phyloP scores from a whole-genome alignment of 2,888 invertebrate genomes.

The Hyalella azteca region DNA sequence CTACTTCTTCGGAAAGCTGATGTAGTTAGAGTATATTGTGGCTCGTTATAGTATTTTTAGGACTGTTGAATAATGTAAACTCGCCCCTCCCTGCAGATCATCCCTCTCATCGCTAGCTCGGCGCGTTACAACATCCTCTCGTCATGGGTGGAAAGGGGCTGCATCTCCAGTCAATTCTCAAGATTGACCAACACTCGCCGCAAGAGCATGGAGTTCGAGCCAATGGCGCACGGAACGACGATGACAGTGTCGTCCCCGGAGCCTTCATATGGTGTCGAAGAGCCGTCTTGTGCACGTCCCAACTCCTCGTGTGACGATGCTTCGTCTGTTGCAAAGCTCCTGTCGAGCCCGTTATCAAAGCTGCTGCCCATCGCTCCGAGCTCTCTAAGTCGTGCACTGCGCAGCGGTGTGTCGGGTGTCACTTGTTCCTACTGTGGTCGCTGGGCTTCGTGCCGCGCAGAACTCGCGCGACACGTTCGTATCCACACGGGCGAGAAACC shows the following conservation, averaged over 20 bases:
- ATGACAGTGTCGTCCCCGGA: background rate
- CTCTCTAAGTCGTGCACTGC: slow-evolving; percentile 2
- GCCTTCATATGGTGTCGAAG: background rate
- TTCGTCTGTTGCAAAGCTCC: background rate
- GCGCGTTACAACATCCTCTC: slow-evolving; percentile 21
- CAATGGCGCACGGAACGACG: background rate
- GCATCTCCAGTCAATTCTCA: background rate
- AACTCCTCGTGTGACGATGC: background rate
- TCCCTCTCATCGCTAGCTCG: slow-evolving; percentile 26
- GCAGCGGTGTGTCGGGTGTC: slow-evolving; percentile 22
- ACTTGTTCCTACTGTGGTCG: slow-evolving; percentile 49
- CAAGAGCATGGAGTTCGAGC: background rate
- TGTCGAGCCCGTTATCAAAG: background rate
- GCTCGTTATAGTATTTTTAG: slow-evolving; percentile 9
- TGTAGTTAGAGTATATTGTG: slow-evolving; percentile 8
- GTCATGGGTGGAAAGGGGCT: background rate
- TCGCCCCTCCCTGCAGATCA: slow-evolving; percentile 35
- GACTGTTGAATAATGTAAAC: slow-evolving; percentile 29
- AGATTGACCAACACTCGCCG: background rate
- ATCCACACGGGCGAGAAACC: slow-evolving; percentile 55
- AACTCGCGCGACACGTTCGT: slow-evolving; percentile 50
- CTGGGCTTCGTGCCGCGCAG: slow-evolving; percentile 47
- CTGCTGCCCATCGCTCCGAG: slow-evolving; percentile 1
- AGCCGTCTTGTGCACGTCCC: no score
- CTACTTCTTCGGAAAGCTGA: background rate